phyloP scores from a whole-genome alignment of 2,113 vertebrate species.

The Triplophysa rosa region DNA sequence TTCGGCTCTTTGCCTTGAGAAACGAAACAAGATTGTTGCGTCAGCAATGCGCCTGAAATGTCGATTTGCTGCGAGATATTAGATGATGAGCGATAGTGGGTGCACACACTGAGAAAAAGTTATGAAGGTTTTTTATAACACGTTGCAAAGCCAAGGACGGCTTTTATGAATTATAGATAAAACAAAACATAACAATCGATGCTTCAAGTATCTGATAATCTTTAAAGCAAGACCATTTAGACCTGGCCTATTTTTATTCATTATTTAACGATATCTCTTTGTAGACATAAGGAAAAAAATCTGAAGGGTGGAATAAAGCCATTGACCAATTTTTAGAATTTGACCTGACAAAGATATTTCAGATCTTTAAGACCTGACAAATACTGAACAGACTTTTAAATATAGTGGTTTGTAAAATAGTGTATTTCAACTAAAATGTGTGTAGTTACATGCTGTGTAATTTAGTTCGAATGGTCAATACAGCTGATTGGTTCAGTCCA shows the following conservation, averaged over 20 bases:
- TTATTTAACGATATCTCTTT: not conserved
- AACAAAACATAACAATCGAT: slow-evolving; percentile 6
- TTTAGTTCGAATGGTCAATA: not conserved
- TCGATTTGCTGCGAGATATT: slow-evolving; percentile 67
- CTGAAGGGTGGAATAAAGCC: not conserved
- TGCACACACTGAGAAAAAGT: slow-evolving; percentile 29
- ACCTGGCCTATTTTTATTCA: not conserved
- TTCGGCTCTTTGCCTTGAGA: slow-evolving; percentile 39
- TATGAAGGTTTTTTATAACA: not conserved
- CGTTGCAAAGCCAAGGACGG: slow-evolving; percentile 4
- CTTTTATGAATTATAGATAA: slow-evolving; percentile 6
- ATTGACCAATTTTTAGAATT: not conserved
- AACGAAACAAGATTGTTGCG: slow-evolving; percentile 53
- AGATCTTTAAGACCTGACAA: no score
- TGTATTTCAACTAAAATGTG: not conserved
- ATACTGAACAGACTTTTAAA: not conserved
- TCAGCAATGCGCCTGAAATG: slow-evolving; percentile 65
- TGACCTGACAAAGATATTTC: no score
- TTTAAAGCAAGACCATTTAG: not conserved
- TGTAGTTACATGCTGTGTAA: not conserved
- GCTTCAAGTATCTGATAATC: not conserved
- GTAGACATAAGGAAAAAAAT: not conserved
- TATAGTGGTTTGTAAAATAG: not conserved
- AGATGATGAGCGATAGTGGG: slow-evolving; percentile 67
- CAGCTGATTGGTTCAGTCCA: not conserved